Evolutionary conservation across 1,140 invertebrate species (phyloP).

Genomic region (Saccostrea glomerata): DNA sequence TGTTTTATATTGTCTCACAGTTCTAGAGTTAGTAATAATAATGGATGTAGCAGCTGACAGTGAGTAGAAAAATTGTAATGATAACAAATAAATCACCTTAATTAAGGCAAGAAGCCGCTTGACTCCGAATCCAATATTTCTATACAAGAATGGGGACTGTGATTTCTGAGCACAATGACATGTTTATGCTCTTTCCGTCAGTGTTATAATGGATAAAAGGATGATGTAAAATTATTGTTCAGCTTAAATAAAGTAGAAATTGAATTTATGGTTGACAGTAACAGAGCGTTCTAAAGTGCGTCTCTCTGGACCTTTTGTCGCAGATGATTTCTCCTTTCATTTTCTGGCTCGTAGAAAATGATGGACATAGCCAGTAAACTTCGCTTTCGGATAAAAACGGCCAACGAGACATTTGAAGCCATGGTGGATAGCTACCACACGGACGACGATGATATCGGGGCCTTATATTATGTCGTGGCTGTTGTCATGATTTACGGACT

Average conservation of each 20-base stretch:
- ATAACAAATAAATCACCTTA: not conserved
- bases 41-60: not conserved
- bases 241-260: not conserved
- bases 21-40: not conserved
- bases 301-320: not conserved
- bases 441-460: constrained; percentile 73
- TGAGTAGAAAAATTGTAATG: not conserved
- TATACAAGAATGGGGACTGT: not conserved
- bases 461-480: constrained; percentile 77
- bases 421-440: constrained; percentile 62
- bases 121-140: not conserved
- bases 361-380: constrained; percentile 67
- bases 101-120: not conserved
- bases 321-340: not conserved
- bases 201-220: not conserved
- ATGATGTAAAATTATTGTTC: not conserved
- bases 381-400: constrained; percentile 63
- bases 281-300: not conserved
- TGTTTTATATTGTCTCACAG: not conserved
- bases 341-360: constrained; percentile 52
- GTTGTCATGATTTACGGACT: constrained; percentile 77
- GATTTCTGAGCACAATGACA: not conserved
- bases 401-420: constrained; percentile 64
- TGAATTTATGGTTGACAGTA: not conserved
- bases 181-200: not conserved